Evolutionary conservation across 2,797 vertebrate genomes (phyloP).

Genomic region (Channallabes apus): DNA sequence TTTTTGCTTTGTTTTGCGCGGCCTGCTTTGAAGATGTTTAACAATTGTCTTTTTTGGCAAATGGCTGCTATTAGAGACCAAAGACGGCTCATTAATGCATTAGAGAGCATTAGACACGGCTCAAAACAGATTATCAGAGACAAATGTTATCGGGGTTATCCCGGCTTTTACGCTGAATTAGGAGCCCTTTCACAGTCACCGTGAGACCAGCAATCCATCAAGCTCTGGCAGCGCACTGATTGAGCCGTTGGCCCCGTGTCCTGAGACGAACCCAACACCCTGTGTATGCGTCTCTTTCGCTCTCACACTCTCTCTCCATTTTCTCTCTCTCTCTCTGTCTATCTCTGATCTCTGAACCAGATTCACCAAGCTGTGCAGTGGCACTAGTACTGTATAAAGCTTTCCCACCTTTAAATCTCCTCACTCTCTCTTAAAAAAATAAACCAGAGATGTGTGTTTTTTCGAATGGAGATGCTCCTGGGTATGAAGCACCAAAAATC

Average conservation of each 20-base stretch:
- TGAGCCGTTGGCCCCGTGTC: slow-evolving; percentile 26
- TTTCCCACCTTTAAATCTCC: background rate
- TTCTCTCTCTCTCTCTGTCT: background rate
- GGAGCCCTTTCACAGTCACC: slow-evolving; percentile 32
- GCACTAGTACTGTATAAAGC: background rate
- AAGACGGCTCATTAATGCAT: slow-evolving; percentile 21
- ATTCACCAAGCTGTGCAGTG: background rate
- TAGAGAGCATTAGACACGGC: slow-evolving; percentile 13
- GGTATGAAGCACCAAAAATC: slow-evolving; percentile 33
- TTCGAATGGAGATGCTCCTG: slow-evolving; percentile 6
- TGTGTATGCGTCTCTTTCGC: background rate
- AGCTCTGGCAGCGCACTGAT: slow-evolving; percentile 14
- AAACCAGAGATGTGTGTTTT: background rate
- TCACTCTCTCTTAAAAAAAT: slow-evolving; percentile 4
- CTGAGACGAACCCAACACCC: slow-evolving; percentile 35
- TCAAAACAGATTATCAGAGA: slow-evolving; percentile 19
- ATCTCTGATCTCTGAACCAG: background rate
- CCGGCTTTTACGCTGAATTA: slow-evolving; percentile 31
- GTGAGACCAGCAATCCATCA: slow-evolving; percentile 24
- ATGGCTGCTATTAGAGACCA: slow-evolving; percentile 20
- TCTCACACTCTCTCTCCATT: background rate
- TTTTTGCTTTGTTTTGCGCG: too few species aligned
- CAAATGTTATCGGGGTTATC: slow-evolving; percentile 6
- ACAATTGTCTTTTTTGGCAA: slow-evolving; percentile 8
- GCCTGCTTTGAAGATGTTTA: background rate